A percentile compares a stretch with the other conserved stretches of the same genome.
phyloP scores from a whole-genome alignment of 2,797 vertebrate genomes.

The Glyptemys insculpta region DNA sequence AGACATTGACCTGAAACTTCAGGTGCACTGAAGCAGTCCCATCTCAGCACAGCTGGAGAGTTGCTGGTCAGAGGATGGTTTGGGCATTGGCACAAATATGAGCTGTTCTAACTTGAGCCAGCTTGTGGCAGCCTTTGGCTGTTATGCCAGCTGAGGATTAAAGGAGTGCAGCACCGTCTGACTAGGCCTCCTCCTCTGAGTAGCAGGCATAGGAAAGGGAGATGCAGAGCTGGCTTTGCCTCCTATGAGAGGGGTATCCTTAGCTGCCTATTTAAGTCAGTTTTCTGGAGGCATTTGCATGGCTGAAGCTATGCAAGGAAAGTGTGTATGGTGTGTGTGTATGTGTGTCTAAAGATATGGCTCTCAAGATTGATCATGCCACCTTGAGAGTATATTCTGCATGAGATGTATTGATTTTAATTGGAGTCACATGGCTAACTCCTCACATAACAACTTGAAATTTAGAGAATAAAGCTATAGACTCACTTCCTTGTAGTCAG shows the following conservation, averaged over 20 bases:
- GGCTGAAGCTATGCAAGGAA: not conserved
- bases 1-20: not conserved
- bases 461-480: not conserved
- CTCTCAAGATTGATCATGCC: rapidly evolving
- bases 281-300: not conserved
- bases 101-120: not conserved
- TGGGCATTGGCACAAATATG: not conserved
- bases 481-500: not conserved
- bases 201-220: not conserved
- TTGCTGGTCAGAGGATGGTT: not conserved
- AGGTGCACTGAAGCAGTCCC: not conserved
- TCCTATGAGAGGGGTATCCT: not conserved
- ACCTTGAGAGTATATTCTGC: not conserved
- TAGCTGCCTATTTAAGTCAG: not conserved
- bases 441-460: rapidly evolving
- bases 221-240: not conserved
- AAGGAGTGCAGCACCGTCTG: rapidly evolving
- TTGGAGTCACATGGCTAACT: not conserved
- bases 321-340: not conserved
- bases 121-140: not conserved
- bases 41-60: not conserved
- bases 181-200: not conserved
- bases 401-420: not conserved
- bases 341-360: not conserved
- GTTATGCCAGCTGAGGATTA: not conserved